Evolutionary conservation across 1,140 invertebrate species (phyloP), one percentile per base, ranked within the genome.

Genomic region (Brachionus plicatilis): DNA sequence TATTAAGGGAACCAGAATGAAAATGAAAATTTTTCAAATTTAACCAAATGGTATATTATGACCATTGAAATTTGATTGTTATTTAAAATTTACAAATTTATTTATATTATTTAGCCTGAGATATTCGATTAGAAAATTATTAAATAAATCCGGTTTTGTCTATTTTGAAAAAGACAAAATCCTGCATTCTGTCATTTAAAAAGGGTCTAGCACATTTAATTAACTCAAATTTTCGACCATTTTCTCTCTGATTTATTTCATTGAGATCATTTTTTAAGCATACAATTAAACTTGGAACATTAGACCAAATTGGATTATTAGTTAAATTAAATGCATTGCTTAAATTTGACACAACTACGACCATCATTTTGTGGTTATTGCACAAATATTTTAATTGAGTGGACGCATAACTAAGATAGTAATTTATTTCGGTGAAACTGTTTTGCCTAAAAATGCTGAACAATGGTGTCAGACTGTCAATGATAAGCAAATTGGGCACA

Each of bases 261-360:
- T 72, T 41, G n/a, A 33, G 14, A 6, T 17, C 37, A 45, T 24
- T 43, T 43, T 75, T 75, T 5, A 76, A 11, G 24, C 45, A 50
- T 1, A 76, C 45, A 5, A 47, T 33, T 29, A 76, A 50, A 20
- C 27, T 76, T 50, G 72, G 72, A 24, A 47, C 20, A 27, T 47
- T 76, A 3, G 20, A 50, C 72, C 72, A 76, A 50, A 76, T 53
- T 14, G 72, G 72, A 50, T 76, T 76, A 27, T 76, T 76, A 27
- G 43, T 76, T 24, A 76, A 50, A 47, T 76, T 76, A 76, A 14
- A 50, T 11, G n/a, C 29, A 14, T 53, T 76, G n/a, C 24, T 76
- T 27, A 29, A 50, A 20, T 76, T 76, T 12, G 72, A 50, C 2
- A 76, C 45, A n/a, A 76, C 72, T 5, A 76, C 5, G 2, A 76